Base-by-base conservation (phyloP, 2,113 vertebrate genomes). In the Murina feae region DNA sequence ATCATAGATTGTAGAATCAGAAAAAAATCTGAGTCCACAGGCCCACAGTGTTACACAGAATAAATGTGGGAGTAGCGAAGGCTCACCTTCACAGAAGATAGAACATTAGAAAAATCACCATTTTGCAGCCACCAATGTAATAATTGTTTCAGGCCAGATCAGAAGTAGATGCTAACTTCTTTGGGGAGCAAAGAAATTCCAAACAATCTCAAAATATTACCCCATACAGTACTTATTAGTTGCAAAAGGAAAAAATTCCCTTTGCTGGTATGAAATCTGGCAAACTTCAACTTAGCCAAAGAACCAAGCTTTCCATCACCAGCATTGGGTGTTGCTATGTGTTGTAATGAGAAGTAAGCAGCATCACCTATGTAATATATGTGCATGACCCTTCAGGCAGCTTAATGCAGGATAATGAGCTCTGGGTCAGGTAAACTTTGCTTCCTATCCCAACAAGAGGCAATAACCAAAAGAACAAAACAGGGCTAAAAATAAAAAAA, bases 391-490 rank as follows among this genome's bases (percentile, higher is more conserved):
- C 42, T 32, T 28, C 18, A 42, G 82, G 75, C 35, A 55, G 37
- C 17, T n/a, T 9, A 58, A 30, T 42, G 37, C 37, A 83, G 23
- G 32, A 21, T n/a, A 35, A 71, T 35, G 44, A 4, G 25, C 51
- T 66, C 58, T 44, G n/a, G 30, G 51, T 96, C 68, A 68, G 58
- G 47, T 5, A 72, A 60, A 49, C 2, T n/a, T 72, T 89, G 51
- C 8, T 84, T 76, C 39, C 68, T 39, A 80, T 28, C 32, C 9
- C 66, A 72, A 35, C 32, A 89, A 55, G 10, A 86, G 37, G 16
- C 96, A 91, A 93, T 74, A 75, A 37, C 6, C 81, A 92, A 71
- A 93, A 58, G 20, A 92, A 18, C 32, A 72, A 69, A 85, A 47
- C 16, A 74, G 32, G n/a, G n/a, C n/a, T n/a, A n/a, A n/a, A n/a